These are phyloP conservation scores for Caenorhabditis angaria DNA, from an alignment of 2,888 invertebrate genomes.

Conservation along the genomic window DNA sequence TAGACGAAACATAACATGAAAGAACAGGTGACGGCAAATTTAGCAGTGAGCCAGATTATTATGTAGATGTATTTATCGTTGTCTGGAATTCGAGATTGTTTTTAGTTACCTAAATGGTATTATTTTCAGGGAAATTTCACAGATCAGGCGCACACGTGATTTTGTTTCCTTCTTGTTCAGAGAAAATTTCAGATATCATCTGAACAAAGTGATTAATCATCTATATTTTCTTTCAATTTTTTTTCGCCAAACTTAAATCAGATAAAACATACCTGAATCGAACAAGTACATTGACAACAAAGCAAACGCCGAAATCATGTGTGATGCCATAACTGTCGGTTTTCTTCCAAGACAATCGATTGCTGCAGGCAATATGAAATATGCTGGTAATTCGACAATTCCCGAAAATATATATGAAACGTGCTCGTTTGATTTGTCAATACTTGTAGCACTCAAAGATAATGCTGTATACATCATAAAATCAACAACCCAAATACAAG, in stretches of 20 bases:
- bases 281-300: slow-evolving; percentile 43
- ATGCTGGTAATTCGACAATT: slow-evolving; percentile 61
- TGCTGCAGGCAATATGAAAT: slow-evolving; percentile 55
- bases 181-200: too few relatives aligned
- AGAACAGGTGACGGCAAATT: slow-evolving; percentile 60
- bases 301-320: slow-evolving; percentile 38
- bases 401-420: slow-evolving; percentile 59
- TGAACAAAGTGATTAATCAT: neutral
- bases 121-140: neutral
- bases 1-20: slow-evolving; percentile 67
- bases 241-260: too few relatives aligned
- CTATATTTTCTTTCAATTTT: too few relatives aligned
- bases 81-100: slow-evolving; percentile 5
- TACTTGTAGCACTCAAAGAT: slow-evolving; percentile 53
- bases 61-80: slow-evolving; percentile 41
- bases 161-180: too few relatives aligned
- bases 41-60: slow-evolving; percentile 63
- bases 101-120: neutral
- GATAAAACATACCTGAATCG: slow-evolving; percentile 13
- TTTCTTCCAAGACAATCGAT: slow-evolving; percentile 53
- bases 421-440: slow-evolving; percentile 50
- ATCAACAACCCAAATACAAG: slow-evolving; percentile 52
- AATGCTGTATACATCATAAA: slow-evolving; percentile 63
- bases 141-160: too few relatives aligned
- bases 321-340: slow-evolving; percentile 42